Conservation (phyloP, 2,888 invertebrate genomes). For the Dendrolimus pini region DNA sequence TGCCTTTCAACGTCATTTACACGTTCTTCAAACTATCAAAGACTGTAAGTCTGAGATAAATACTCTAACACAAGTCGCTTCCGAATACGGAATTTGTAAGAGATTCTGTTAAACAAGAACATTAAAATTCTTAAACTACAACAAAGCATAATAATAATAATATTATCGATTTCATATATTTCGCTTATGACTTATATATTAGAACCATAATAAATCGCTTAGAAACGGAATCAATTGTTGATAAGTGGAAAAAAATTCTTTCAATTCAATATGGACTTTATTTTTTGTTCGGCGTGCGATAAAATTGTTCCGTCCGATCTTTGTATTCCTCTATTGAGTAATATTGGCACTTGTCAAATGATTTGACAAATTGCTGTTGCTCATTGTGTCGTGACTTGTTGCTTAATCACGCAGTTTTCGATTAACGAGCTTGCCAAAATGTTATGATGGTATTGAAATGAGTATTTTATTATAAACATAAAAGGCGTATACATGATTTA, state of each 20-base stretch:
- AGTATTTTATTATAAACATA: too few relatives aligned
- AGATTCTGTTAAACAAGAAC: too few relatives aligned
- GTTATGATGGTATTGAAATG: not conserved
- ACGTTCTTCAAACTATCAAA: too few relatives aligned
- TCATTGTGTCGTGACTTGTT: not conserved
- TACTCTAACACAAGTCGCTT: too few relatives aligned
- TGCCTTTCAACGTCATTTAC: too few relatives aligned
- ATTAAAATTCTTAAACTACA: too few relatives aligned
- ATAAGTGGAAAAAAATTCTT: not conserved
- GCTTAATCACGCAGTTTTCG: not conserved
- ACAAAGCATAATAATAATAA: too few relatives aligned
- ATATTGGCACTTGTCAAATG: not conserved
- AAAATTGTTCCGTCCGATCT: not conserved
- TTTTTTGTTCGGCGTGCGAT: not conserved
- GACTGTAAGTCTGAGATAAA: too few relatives aligned
- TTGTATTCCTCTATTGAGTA: not conserved
- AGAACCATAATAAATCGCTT: slow-evolving; percentile 9
- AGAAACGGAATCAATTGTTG: slow-evolving; percentile 21
- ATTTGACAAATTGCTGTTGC: not conserved
- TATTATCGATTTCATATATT: too few relatives aligned
- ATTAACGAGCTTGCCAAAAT: not conserved
- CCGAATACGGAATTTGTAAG: too few relatives aligned
- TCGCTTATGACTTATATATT: slow-evolving; percentile 9
- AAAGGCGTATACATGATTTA: too few relatives aligned
- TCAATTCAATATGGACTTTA: not conserved